These are phyloP conservation scores for Centruroides vittatus DNA, from an alignment of 1,140 invertebrate genomes.

Conservation along the genomic window DNA sequence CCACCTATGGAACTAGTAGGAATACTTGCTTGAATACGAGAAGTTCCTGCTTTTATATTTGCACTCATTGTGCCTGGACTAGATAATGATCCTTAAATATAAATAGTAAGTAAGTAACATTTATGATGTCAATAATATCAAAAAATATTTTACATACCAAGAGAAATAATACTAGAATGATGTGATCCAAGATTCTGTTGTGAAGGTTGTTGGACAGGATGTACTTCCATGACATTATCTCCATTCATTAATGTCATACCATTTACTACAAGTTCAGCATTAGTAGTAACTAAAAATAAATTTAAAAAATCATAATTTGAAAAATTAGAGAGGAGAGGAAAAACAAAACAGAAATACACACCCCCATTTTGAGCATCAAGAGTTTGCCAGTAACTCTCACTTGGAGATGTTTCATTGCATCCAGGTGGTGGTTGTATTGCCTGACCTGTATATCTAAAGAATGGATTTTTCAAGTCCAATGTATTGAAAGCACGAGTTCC, in stretches of 20 bases:
- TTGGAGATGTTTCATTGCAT: conserved; percentile 72
- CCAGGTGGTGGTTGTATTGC: conserved; percentile 51
- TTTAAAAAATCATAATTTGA: background rate
- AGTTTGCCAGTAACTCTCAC: conserved; percentile 77
- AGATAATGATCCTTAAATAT: background rate
- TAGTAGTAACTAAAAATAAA: background rate
- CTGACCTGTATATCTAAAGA: conserved; percentile 55
- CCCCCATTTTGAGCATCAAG: conserved; percentile 47
- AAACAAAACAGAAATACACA: background rate
- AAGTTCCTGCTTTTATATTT: conserved; percentile 1
- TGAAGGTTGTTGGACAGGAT: conserved; percentile 7
- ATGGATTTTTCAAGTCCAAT: conserved; percentile 96
- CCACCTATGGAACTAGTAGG: conserved; percentile 53
- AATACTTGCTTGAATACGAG: conserved; percentile 24
- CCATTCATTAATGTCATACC: conserved; percentile 13
- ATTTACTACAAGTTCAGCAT: conserved; percentile 13
- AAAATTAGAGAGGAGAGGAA: background rate
- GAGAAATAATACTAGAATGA: conserved; percentile 5
- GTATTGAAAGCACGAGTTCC: conserved; percentile 67
- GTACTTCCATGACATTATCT: conserved; percentile 11
- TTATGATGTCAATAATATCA: background rate
- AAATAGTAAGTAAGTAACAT: background rate
- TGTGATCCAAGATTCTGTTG: conserved; percentile 6
- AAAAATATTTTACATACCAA: background rate
- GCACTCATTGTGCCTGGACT: background rate